Conservation (phyloP, 2,113 vertebrate species). For the cattle (Bos taurus) region DNA sequence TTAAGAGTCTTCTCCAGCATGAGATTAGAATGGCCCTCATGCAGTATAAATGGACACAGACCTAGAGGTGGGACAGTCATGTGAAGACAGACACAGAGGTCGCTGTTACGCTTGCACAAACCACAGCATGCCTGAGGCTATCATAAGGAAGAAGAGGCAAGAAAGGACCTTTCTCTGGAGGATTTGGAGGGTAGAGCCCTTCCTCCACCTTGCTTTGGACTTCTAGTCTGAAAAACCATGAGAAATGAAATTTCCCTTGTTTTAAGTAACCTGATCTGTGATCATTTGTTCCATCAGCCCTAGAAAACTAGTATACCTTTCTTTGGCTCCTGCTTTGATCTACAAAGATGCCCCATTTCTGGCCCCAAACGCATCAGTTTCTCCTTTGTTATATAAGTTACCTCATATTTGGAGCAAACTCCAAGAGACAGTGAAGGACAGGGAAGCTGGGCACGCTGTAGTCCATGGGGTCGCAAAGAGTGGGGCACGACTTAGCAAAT, state of each 20-base stretch:
- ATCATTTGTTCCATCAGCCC: background rate
- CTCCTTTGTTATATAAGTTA: background rate
- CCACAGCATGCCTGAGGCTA: background rate
- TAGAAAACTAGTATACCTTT: background rate
- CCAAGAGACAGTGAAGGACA: background rate
- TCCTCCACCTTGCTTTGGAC: background rate
- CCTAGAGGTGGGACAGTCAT: rapidly evolving
- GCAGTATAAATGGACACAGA: background rate
- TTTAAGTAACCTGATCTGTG: background rate
- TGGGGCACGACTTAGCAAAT: background rate
- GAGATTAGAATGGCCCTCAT: background rate
- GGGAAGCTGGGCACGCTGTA: background rate
- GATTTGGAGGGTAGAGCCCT: background rate
- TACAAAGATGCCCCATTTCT: background rate
- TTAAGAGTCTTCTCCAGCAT: background rate
- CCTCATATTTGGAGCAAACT: background rate
- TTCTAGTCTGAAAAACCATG: background rate
- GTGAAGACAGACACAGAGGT: too few species aligned
- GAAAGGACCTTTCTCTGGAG: background rate
- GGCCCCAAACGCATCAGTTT: background rate
- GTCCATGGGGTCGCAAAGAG: background rate
- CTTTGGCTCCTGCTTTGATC: background rate
- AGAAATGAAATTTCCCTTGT: background rate
- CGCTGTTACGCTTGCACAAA: background rate
- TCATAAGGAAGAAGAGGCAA: background rate